Evolutionary conservation across 2,888 invertebrate genomes (phyloP), one percentile per base, ranked within the genome.

Genomic region (Hemithea aestivaria): DNA sequence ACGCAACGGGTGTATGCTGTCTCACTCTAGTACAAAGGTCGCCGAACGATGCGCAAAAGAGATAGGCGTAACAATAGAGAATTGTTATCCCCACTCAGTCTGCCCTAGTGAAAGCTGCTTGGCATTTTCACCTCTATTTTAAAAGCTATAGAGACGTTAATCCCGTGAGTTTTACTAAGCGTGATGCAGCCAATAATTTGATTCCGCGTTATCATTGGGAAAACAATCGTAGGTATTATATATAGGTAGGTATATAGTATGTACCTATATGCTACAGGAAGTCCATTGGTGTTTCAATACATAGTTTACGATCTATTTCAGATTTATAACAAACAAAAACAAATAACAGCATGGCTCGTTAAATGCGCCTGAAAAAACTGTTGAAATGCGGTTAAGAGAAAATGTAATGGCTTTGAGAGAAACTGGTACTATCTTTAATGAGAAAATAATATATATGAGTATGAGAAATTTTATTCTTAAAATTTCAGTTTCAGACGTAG

Each of bases 1-100:
- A 43, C 26, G 59, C 42, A 66, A 70, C 49, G 46, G 58, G 26
- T 8, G 16, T 58, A 58, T 48, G 25, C 23, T 48, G 62, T 73
- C 69, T 41, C 71, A 31, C 41, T 81, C 74, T 61, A 29, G 60
- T 80, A 76, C 74, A 73, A 51, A 48, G 49, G 59, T 66, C 27
- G 68, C 71, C 62, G 53, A 58, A 58, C 66, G 71, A 73, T 70
- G 69, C 65, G 79, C 77, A 78, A 84, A 70, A 82, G 83, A 85
- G 85, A 85, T 80, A 84, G 85, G 65, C 69, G 68, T 62, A 60
- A 85, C 85, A 87, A 87, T 87, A 83, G 85, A 77, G 85, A 76
- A 87, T 87, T 87, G 87, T 87, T 83, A 85, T 83, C 84, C 85
- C 85, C 66, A 64, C 56, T 49, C 45, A 45, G 55, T 48, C 69